Conservation (phyloP, 2,113 vertebrate genomes). For the Sprattus sprattus region DNA sequence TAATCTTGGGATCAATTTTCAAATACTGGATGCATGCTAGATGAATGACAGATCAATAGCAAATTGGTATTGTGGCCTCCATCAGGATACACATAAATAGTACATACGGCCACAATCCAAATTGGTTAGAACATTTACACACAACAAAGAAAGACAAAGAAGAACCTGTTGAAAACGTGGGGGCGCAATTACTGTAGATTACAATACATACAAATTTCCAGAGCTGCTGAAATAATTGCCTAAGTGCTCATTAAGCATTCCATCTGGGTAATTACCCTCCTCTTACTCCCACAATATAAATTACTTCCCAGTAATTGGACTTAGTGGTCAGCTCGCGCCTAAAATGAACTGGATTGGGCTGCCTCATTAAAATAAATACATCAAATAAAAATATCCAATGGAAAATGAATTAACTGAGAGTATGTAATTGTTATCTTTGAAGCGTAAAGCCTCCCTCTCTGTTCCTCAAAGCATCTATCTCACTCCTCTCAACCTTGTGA, state of each 20-base stretch:
- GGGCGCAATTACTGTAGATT: conserved; percentile 63
- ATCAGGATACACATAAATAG: neutral
- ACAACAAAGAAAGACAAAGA: conserved; percentile 27
- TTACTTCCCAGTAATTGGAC: conserved; percentile 68
- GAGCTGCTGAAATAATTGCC: conserved; percentile 68
- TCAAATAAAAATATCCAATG: conserved; percentile 63
- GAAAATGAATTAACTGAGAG: conserved; percentile 61
- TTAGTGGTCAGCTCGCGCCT: conserved; percentile 58
- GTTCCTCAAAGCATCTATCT: neutral
- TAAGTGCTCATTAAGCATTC: conserved; percentile 70
- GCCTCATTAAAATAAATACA: conserved; percentile 74
- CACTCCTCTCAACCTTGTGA: neutral
- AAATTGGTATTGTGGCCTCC: neutral
- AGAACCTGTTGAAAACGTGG: conserved; percentile 55
- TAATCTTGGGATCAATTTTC: neutral
- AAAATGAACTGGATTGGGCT: conserved; percentile 68
- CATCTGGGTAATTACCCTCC: conserved; percentile 67
- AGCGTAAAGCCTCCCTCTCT: neutral
- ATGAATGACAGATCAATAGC: conserved; percentile 1
- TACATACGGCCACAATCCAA: neutral
- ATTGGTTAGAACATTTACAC: neutral
- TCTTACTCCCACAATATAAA: conserved; percentile 63
- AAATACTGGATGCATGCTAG: neutral
- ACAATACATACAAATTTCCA: conserved; percentile 70
- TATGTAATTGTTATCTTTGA: conserved; percentile 57